Percentiles rank a stretch among this genome's conserved stretches.
These are phyloP conservation scores for Caracal caracal DNA, from an alignment of 2,113 vertebrate species.

Conservation along the genomic window DNA sequence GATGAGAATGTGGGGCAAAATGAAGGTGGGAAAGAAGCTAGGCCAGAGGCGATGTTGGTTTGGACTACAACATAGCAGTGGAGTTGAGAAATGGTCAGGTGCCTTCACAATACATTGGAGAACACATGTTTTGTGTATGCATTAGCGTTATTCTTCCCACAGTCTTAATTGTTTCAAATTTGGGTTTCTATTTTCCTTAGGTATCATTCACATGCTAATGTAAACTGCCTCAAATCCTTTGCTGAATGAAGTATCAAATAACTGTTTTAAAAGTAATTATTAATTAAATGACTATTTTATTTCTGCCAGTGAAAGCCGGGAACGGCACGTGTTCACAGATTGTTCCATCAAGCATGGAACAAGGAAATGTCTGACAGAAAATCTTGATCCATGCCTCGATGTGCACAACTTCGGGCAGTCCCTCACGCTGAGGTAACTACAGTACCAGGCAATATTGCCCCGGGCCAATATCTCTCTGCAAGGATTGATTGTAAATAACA, in stretches of 20 bases:
- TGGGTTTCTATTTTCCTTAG: neutral
- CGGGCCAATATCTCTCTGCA: neutral
- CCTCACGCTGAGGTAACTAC: neutral
- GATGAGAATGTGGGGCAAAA: neutral
- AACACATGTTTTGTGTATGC: neutral
- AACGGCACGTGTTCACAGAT: neutral
- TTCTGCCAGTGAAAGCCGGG: neutral
- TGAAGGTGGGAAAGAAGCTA: neutral
- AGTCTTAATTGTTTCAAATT: neutral
- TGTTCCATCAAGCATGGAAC: neutral
- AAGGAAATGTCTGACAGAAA: neutral
- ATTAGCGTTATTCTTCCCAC: neutral
- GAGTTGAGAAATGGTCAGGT: neutral
- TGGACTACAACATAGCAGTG: neutral
- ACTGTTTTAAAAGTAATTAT: neutral
- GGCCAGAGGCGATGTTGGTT: neutral
- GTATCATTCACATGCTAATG: neutral
- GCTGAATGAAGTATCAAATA: neutral
- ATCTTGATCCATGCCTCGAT: neutral
- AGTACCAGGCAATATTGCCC: neutral
- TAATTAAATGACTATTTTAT: neutral
- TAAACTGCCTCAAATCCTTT: constrained; percentile 9
- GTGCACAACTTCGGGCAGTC: neutral
- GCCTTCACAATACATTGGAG: neutral
- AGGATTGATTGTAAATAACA: neutral